Conservation (phyloP, 2,888 invertebrate species). For the Temnothorax ravouxi region DNA sequence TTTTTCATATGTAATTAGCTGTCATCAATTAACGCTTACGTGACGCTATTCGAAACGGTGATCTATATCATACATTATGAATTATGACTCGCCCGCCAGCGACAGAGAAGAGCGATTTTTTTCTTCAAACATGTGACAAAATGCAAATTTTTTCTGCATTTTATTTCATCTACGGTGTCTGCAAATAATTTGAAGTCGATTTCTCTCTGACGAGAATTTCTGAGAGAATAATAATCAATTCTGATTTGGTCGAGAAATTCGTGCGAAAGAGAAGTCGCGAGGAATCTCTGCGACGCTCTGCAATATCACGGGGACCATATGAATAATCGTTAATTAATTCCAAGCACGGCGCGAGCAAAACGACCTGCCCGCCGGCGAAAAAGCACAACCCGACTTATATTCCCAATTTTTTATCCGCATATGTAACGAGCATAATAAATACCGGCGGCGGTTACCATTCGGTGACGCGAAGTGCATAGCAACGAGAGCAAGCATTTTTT, state of each 20-base stretch:
- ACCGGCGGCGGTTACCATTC: constrained; percentile 57
- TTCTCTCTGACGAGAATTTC: background rate
- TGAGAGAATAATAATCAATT: constrained; percentile 1
- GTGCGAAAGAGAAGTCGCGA: background rate
- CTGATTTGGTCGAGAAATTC: constrained; percentile 7
- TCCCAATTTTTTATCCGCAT: constrained; percentile 49
- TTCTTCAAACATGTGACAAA: background rate
- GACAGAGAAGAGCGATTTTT: background rate
- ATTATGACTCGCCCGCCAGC: background rate
- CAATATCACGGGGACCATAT: constrained; percentile 6
- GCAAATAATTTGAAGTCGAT: constrained; percentile 20
- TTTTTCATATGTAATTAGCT: constrained; percentile 77
- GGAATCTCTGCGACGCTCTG: constrained; percentile 3
- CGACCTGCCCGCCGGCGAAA: constrained; percentile 1
- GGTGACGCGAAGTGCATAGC: constrained; percentile 60
- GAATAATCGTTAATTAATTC: constrained; percentile 62
- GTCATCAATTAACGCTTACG: constrained; percentile 61
- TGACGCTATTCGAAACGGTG: constrained; percentile 54
- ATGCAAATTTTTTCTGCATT: background rate
- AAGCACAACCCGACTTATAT: constrained; percentile 27
- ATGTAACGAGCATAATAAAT: constrained; percentile 66
- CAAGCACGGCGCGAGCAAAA: constrained; percentile 22
- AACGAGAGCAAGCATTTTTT: constrained; percentile 58
- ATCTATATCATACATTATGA: constrained; percentile 49
- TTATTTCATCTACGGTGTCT: background rate